Conservation (phyloP, 1,140 invertebrate genomes). For the Cyrtorhinus lividipennis region DNA sequence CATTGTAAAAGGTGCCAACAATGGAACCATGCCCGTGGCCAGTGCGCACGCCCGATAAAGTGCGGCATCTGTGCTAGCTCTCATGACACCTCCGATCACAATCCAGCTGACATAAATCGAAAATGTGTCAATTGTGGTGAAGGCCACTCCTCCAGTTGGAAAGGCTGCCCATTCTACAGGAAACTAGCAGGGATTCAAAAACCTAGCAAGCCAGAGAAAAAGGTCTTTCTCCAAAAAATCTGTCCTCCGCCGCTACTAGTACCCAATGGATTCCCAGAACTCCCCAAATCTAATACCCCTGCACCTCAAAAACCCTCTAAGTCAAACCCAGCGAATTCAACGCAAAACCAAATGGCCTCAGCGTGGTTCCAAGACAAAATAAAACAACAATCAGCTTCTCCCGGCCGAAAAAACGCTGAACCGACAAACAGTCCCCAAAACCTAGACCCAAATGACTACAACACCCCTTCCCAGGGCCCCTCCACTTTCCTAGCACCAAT, state of each 20-base stretch:
- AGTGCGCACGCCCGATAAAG: background rate
- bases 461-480: too few relatives aligned
- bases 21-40: background rate
- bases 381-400: background rate
- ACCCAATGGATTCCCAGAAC: too few relatives aligned
- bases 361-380: too few relatives aligned
- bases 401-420: background rate
- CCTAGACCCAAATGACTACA: too few relatives aligned
- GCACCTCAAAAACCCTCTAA: background rate
- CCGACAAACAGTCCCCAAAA: background rate
- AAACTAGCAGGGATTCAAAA: background rate
- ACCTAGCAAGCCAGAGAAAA: too few relatives aligned
- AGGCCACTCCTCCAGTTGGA: background rate
- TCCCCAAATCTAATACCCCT: background rate
- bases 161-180: background rate
- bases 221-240: too few relatives aligned
- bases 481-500: background rate
- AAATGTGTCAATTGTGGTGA: background rate
- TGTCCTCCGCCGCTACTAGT: too few relatives aligned
- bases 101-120: background rate
- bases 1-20: background rate
- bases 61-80: background rate
- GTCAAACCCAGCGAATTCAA: background rate
- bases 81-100: background rate
- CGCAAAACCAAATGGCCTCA: too few relatives aligned